Evolutionary conservation across 2,113 vertebrate species (phyloP).

Genomic region (Pedionomus torquatus): DNA sequence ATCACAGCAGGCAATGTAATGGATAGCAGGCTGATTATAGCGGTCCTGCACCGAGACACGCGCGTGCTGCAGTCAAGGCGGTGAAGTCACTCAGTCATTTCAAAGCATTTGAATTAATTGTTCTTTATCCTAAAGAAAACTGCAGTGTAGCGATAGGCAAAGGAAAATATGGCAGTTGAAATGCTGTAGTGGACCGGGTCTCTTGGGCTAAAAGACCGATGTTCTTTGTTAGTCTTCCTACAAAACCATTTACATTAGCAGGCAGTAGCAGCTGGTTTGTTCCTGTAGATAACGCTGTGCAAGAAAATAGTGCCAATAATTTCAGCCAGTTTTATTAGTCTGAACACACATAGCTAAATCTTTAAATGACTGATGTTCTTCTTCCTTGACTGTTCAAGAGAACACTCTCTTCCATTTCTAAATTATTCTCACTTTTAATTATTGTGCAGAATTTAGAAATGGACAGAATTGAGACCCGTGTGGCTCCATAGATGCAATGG

Average conservation of each 20-base stretch:
- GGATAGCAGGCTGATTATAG: not conserved
- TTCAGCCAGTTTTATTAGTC: not conserved
- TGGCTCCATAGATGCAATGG: not conserved
- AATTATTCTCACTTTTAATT: not conserved
- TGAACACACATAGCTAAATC: not conserved
- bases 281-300: not conserved
- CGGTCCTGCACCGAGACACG: not conserved
- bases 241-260: not conserved
- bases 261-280: not conserved
- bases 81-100: not conserved
- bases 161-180: not conserved
- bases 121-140: not conserved
- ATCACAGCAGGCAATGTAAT: not conserved
- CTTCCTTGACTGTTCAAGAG: not conserved
- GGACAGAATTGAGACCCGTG: not conserved
- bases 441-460: not conserved
- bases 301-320: not conserved
- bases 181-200: not conserved
- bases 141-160: accelerated
- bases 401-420: not conserved
- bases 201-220: not conserved
- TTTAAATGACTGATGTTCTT: not conserved
- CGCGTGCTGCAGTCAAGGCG: not conserved
- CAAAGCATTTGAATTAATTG: not conserved
- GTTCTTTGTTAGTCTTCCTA: not conserved